phyloP scores from a whole-genome alignment of 2,888 invertebrate species.

The Lomographa bimaculata region DNA sequence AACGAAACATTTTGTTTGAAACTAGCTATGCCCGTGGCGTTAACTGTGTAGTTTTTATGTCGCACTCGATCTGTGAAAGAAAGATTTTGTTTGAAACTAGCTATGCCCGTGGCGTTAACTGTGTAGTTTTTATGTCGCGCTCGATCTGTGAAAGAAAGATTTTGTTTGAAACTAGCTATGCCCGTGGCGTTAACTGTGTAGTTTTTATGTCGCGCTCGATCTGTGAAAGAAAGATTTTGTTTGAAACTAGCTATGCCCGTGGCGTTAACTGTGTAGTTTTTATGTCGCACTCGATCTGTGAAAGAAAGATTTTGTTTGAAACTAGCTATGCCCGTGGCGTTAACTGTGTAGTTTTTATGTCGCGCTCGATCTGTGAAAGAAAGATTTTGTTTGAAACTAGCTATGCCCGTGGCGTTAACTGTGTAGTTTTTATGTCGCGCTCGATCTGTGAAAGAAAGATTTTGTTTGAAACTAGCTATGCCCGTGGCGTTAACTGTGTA shows the following conservation, averaged over 20 bases:
- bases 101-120: no score
- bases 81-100: constrained; percentile 1
- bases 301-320: constrained; percentile 26
- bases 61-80: constrained; percentile 89
- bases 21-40: background rate
- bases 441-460: constrained; percentile 85
- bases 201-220: constrained; percentile 92
- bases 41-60: constrained; percentile 90
- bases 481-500: no score
- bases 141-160: constrained; percentile 85
- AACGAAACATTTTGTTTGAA: constrained; percentile 27
- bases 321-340: background rate
- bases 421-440: constrained; percentile 90
- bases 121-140: constrained; percentile 91
- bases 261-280: no score
- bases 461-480: background rate
- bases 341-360: no score
- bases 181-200: no score
- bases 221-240: constrained; percentile 70
- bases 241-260: background rate
- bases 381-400: constrained; percentile 1
- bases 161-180: background rate
- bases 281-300: constrained; percentile 92
- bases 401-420: no score
- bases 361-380: constrained; percentile 89